These are phyloP conservation scores for Pyrrhia umbra DNA, from an alignment of 2,888 invertebrate genomes.

Conservation along the genomic window DNA sequence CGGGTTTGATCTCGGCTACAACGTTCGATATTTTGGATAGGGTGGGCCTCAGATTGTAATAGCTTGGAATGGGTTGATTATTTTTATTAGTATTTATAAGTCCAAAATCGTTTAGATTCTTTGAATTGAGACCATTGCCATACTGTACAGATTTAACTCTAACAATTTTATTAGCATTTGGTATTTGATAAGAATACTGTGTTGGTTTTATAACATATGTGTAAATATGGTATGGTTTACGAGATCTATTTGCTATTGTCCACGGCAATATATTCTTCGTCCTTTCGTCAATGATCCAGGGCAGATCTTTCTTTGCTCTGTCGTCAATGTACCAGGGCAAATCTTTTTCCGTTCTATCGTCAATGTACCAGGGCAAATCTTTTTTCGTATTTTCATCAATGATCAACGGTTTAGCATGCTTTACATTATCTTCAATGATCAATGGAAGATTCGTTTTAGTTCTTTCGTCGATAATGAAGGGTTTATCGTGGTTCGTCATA, in stretches of 20 bases:
- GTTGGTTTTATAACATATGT: constrained; percentile 31
- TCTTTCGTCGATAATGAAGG: not conserved
- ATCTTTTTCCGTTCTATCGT: not conserved
- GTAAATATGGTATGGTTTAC: constrained; percentile 16
- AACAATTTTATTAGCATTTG: not conserved
- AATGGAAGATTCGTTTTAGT: no score
- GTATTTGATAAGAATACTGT: not conserved
- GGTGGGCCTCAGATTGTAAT: not conserved
- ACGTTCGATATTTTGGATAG: not conserved
- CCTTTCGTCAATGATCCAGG: not conserved
- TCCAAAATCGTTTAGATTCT: not conserved
- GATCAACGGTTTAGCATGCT: not conserved
- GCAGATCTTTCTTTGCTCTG: not conserved
- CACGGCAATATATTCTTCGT: not conserved
- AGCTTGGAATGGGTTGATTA: not conserved
- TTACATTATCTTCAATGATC: not conserved
- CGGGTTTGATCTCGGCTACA: no score
- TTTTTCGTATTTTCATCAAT: not conserved
- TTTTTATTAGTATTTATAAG: no score
- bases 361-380: not conserved
- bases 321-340: not conserved
- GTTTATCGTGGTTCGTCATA: not conserved
- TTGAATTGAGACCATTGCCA: not conserved
- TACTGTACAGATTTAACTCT: not conserved
- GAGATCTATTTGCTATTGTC: not conserved